Evolutionary conservation across 2,797 vertebrate genomes (phyloP), one percentile per base, ranked within the genome.

Genomic region (Epinephelus coioides): DNA sequence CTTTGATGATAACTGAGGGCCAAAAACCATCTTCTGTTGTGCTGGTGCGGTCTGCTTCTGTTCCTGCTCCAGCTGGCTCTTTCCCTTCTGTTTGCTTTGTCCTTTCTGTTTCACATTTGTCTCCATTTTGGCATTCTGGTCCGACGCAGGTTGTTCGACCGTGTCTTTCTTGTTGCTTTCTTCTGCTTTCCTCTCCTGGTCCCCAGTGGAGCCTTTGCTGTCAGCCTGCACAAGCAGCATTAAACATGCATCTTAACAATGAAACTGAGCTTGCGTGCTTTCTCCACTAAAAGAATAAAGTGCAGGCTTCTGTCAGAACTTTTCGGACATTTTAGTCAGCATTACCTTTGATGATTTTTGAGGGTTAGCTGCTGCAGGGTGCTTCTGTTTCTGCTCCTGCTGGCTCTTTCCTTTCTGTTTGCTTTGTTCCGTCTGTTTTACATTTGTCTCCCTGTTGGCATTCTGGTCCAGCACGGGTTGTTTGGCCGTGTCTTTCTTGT

Each of bases 381-480:
- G 73, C 2, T 78, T 87, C 50, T 0, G 66, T 7, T 83, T 76
- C 38, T 14, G 71, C 1, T 73, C 77, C 2, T 80, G 50, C 17
- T 78, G 70, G 23, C 15, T 67, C 23, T 89, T 89, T 14, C 2
- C 80, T 21, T 80, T 83, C 46, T 69, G 79, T 61, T 85, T 86
- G 19, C 6, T 51, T 69, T 34, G 30, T 34, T 86, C 69, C 2
- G 47, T 63, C 46, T 77, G 56, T 27, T 79, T 90, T 4, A 2
- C 30, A 12, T 81, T 89, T 34, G 38, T 25, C 40, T 91, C 60
- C 66, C 60, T 0, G 2, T 93, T 91, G 47, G 87, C 87, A 27
- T 91, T 92, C 21, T 90, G 88, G 74, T 93, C 89, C 38, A 43
- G 27, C 18, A 46, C 5, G 1, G 84, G 14, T 30, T 86, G 68